Base-by-base conservation (phyloP, 2,888 invertebrate species). In the Phymatocera aterrima region DNA sequence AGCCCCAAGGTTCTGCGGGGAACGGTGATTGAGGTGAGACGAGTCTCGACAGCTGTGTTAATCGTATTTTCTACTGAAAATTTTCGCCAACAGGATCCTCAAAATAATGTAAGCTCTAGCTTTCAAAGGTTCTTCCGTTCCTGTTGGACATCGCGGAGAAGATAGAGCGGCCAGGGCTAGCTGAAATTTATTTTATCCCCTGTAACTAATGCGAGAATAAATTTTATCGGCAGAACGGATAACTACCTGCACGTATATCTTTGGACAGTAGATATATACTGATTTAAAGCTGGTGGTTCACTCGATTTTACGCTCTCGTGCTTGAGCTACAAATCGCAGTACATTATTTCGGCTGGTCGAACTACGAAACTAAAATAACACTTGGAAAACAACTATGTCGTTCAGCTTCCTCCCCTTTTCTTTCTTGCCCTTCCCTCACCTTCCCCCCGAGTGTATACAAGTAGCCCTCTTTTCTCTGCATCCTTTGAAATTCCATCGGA, bases 311-410 rank as follows among this genome's bases (percentile, higher is more conserved):
- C 64, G 64, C 37, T 37, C 64, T 64, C 64, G 64, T 64, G 64
- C 64, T 37, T 64, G 64, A 64, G 64, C 34, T 64, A 64, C 68
- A 68, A 51, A 51, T 72, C 72, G 51, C 10, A 24, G 51, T 51
- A 48, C 51, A 34, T 72, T 72, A 72, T 72, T 72, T 72, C 72
- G 72, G 51, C 18, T 31, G 34, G 51, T 51, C 72, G 48, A 72
- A 34, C 31, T 68, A 46, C 40, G 48, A 51, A 34, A 72, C 31
- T 18, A 51, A 72, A 72, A 72, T 34, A 34, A 72, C 31, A 72
- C 51, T 70, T 43, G 24, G 48, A 51, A 34, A 70, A 48, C 70
- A 70, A 70, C 28, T 70, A 18, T 24, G 43, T 68, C 46, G 68
- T n/a, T 8, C 15, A 28, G 21, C 0, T 15, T 40, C 2, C 51